Evolutionary conservation across 1,140 invertebrate species (phyloP).

Genomic region (Drosophila malerkotliana): DNA sequence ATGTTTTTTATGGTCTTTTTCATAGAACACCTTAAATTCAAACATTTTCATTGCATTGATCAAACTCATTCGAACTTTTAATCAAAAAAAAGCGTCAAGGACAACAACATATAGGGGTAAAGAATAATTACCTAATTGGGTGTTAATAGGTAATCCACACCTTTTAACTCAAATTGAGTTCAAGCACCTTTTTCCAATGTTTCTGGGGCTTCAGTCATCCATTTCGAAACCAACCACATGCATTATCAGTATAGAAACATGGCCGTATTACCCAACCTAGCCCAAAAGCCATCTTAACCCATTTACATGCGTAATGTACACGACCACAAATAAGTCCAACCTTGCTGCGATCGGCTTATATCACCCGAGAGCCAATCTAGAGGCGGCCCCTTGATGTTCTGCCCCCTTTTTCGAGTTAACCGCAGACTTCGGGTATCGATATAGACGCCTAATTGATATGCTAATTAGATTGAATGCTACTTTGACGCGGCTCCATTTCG

Average conservation of each 20-base stretch:
- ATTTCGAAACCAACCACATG: slow-evolving; percentile 4
- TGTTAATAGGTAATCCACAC: not conserved
- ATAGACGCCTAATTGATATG: slow-evolving; percentile 44
- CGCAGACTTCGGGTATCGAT: slow-evolving; percentile 32
- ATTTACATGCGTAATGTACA: slow-evolving; percentile 45
- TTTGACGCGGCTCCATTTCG: slow-evolving; percentile 13
- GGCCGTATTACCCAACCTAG: slow-evolving; percentile 40
- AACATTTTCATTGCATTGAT: slow-evolving; percentile 57
- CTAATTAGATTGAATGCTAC: slow-evolving; percentile 50
- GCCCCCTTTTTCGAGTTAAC: slow-evolving; percentile 30
- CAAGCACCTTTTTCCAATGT: slow-evolving; percentile 19
- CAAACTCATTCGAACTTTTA: slow-evolving; percentile 12
- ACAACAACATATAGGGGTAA: slow-evolving; percentile 18
- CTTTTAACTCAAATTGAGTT: slow-evolving; percentile 8
- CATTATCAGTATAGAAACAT: slow-evolving; percentile 29
- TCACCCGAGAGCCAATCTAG: slow-evolving; percentile 21
- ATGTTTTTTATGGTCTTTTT: not conserved
- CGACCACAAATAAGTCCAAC: slow-evolving; percentile 18
- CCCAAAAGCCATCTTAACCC: slow-evolving; percentile 41
- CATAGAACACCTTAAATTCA: slow-evolving; percentile 33
- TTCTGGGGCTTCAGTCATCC: slow-evolving; percentile 20
- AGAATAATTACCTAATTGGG: slow-evolving; percentile 8
- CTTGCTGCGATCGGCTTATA: slow-evolving; percentile 28
- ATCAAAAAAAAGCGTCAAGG: slow-evolving; percentile 22
- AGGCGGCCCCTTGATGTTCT: slow-evolving; percentile 29